phyloP scores from a whole-genome alignment of 2,797 vertebrate genomes.

The Coranthus polyacanthus region DNA sequence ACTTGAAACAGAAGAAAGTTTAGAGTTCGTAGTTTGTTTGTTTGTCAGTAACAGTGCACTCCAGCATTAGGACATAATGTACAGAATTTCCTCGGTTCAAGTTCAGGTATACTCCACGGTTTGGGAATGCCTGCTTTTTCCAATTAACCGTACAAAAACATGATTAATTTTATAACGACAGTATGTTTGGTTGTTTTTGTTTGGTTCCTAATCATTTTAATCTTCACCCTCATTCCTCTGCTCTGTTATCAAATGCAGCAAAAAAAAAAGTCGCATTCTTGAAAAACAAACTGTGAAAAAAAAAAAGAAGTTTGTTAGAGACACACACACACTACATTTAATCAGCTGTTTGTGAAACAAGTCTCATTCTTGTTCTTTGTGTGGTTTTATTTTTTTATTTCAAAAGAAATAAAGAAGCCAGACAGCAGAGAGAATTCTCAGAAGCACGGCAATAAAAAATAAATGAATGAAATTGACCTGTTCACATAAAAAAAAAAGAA shows the following conservation, averaged over 20 bases:
- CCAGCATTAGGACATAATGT: not conserved
- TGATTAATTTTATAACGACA: no score
- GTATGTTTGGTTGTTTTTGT: no score
- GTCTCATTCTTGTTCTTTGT: not conserved
- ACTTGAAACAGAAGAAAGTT: constrained; percentile 8
- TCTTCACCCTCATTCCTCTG: no score
- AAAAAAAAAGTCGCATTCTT: not conserved
- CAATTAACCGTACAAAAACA: no score
- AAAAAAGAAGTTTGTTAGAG: no score
- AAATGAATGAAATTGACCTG: not conserved
- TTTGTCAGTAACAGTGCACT: not conserved
- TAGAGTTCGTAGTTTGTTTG: constrained; percentile 9
- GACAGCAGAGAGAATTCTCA: not conserved
- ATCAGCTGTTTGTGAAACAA: no score
- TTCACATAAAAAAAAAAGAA: not conserved
- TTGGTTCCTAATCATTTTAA: no score
- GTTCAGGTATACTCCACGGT: no score
- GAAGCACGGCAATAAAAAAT: not conserved
- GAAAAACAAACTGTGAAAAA: no score
- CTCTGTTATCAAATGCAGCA: no score
- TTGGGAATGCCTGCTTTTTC: no score
- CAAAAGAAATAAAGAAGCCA: not conserved
- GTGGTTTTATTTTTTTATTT: not conserved
- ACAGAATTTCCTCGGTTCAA: not conserved
- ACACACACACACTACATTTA: no score